Evolutionary conservation across 2,797 vertebrate genomes (phyloP).

Genomic region (Enteromius treurensis): DNA sequence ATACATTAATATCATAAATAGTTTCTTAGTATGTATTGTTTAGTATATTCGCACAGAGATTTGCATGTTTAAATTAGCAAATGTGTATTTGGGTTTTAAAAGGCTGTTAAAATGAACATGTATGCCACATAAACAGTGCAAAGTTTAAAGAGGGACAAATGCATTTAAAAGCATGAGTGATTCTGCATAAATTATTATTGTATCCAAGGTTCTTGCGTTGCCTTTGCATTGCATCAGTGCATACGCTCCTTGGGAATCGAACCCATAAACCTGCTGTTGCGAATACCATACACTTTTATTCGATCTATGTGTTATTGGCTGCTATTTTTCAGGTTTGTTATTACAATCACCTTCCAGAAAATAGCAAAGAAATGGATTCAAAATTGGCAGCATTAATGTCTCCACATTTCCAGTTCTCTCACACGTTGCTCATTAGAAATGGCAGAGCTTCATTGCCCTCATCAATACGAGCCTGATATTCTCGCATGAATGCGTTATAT

Average conservation of each 20-base stretch:
- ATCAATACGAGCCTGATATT: conserved; percentile 44
- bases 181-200: not conserved
- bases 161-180: not conserved
- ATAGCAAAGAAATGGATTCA: not conserved
- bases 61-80: not conserved
- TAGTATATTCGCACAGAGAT: not conserved
- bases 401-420: conserved; percentile 15
- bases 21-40: not conserved
- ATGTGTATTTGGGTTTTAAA: not conserved
- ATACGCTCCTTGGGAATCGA: not conserved
- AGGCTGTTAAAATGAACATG: not conserved
- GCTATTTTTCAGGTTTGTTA: not conserved
- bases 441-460: conserved; percentile 46
- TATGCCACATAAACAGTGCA: not conserved
- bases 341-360: conserved; percentile 1
- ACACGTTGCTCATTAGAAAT: conserved; percentile 46
- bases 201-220: not conserved
- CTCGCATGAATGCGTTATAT: conserved; percentile 51
- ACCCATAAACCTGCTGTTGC: not conserved
- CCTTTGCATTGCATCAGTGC: conserved; percentile 5
- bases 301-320: not conserved
- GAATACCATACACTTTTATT: not conserved
- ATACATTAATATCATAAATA: not conserved
- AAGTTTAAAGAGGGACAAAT: not conserved
- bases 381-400: not conserved